phyloP scores from a whole-genome alignment of 1,140 invertebrate species.

The Helicoverpa armigera region DNA sequence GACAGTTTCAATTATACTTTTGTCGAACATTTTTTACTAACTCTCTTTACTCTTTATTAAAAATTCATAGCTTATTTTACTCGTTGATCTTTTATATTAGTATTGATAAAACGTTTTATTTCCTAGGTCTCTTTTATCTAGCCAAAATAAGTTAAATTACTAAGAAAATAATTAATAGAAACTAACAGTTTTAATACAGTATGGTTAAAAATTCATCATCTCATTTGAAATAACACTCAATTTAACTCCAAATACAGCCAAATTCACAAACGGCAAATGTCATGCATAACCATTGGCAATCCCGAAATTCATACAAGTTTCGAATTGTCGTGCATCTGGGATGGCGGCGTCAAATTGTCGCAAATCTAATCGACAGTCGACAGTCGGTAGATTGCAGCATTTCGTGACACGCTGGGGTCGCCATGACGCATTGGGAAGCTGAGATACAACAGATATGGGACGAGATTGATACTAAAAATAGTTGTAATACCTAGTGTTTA shows the following conservation, averaged over 20 bases:
- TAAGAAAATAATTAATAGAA: no score
- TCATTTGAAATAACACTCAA: not conserved
- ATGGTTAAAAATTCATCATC: not conserved
- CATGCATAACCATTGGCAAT: constrained; percentile 9
- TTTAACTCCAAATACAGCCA: not conserved
- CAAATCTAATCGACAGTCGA: constrained; percentile 68
- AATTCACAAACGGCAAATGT: constrained; percentile 2
- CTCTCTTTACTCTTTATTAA: not conserved
- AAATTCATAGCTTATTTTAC: no score
- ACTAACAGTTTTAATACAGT: no score
- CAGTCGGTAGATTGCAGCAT: constrained; percentile 62
- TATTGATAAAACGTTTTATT: no score
- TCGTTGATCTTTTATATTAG: no score
- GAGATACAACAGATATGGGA: constrained; percentile 47
- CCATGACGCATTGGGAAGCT: constrained; percentile 28
- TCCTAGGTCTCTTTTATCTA: no score
- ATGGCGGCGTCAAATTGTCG: constrained; percentile 61
- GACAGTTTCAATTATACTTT: not conserved
- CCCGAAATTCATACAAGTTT: constrained; percentile 18
- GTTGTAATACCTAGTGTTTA: not conserved
- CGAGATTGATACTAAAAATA: constrained; percentile 39
- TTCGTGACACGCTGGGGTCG: constrained; percentile 48
- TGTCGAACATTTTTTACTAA: not conserved
- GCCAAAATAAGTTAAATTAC: not conserved
- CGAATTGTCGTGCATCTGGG: constrained; percentile 1